Evolutionary conservation across 1,140 invertebrate species (phyloP).

Genomic region (Achroia grisella): DNA sequence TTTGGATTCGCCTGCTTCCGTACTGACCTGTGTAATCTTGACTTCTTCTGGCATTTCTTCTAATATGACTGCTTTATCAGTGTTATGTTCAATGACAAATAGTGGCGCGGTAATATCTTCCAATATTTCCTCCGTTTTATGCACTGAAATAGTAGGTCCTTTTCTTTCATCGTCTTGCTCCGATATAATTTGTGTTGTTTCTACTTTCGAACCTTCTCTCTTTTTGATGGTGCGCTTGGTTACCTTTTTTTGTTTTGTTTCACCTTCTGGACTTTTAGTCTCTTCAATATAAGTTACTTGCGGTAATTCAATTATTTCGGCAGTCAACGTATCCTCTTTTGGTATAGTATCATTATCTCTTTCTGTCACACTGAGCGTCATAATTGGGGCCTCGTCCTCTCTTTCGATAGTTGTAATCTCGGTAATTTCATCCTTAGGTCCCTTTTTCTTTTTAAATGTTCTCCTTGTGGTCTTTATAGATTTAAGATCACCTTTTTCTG

Average conservation of each 20-base stretch:
- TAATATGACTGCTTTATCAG: constrained; percentile 9
- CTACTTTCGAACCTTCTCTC: neutral
- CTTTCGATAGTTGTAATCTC: constrained; percentile 20
- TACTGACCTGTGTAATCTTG: constrained; percentile 20
- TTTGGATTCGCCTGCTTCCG: constrained; percentile 28
- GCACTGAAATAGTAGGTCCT: neutral
- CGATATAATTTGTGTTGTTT: neutral
- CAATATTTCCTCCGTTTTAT: neutral
- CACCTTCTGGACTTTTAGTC: constrained; percentile 13
- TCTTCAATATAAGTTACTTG: constrained; percentile 17
- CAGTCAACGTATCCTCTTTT: constrained; percentile 2
- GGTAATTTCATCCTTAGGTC: constrained; percentile 23
- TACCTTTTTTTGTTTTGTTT: constrained; percentile 13
- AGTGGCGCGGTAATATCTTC: neutral
- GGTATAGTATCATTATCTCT: neutral
- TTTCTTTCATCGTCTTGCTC: constrained; percentile 4
- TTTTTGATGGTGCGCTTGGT: constrained; percentile 38
- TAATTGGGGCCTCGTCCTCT: constrained; percentile 26
- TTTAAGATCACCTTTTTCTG: constrained; percentile 15
- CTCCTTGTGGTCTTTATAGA: constrained; percentile 9
- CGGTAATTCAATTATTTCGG: constrained; percentile 25
- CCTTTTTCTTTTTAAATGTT: constrained; percentile 17
- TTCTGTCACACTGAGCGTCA: constrained; percentile 5
- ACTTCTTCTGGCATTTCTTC: constrained; percentile 49
- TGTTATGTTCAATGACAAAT: neutral